phyloP scores from a whole-genome alignment of 2,888 invertebrate genomes.

The Brachyptera risi region DNA sequence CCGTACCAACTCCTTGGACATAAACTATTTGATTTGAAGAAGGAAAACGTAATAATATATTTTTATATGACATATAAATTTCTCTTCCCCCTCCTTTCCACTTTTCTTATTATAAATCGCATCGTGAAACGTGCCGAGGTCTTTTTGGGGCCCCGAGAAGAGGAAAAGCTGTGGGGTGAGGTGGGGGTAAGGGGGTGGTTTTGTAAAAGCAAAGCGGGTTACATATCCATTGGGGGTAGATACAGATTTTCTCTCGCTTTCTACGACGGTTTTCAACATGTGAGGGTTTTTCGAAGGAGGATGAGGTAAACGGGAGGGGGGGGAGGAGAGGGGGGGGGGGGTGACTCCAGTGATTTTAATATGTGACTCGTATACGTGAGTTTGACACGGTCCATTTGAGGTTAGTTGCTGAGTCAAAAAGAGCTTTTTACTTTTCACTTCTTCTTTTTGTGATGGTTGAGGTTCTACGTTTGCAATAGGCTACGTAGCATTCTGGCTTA shows the following conservation, averaged over 20 bases:
- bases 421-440: background rate
- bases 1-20: no score
- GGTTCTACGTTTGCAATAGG: no score
- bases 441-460: no score
- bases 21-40: no score
- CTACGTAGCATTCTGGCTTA: no score
- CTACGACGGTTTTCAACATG: constrained; percentile 7
- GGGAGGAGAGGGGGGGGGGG: background rate
- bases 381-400: constrained; percentile 21
- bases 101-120: constrained; percentile 17
- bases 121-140: constrained; percentile 10
- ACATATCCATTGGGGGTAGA: constrained; percentile 20
- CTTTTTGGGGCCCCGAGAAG: background rate
- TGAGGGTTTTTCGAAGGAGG: background rate
- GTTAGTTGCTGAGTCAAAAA: constrained; percentile 11
- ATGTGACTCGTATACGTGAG: constrained; percentile 16
- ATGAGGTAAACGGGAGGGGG: background rate
- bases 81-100: background rate
- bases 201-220: constrained; percentile 14
- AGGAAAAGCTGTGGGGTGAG: background rate
- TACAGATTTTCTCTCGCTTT: constrained; percentile 18
- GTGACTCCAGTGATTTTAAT: constrained; percentile 1
- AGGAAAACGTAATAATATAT: no score
- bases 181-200: constrained; percentile 5
- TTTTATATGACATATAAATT: constrained; percentile 10